A percentile compares a stretch with the other conserved stretches of the same genome.
Evolutionary conservation across 2,888 invertebrate genomes (phyloP).

Genomic region (Eurois occulta): DNA sequence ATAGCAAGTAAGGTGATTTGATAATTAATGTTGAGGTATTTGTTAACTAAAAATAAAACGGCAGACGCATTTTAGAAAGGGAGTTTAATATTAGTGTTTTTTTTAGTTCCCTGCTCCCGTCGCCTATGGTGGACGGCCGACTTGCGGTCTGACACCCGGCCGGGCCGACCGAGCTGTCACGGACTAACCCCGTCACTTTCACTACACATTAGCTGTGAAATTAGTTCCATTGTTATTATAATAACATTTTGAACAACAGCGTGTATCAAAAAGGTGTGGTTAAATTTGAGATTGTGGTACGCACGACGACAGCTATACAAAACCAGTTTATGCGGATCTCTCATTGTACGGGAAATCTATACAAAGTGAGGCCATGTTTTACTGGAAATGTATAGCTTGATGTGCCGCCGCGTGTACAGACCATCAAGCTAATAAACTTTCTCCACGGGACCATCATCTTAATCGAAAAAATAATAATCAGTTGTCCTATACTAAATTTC

Average conservation of each 20-base stretch:
- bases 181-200: conserved; percentile 63
- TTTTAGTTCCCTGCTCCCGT: conserved; percentile 85
- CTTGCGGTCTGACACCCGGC: conserved; percentile 82
- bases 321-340: too few species aligned
- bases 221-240: conserved; percentile 55
- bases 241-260: conserved; percentile 23
- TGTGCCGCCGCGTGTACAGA: background rate
- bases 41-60: conserved; percentile 23
- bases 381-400: too few species aligned
- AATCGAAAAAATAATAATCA: background rate
- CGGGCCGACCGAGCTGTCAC: conserved; percentile 59
- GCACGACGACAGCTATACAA: too few species aligned
- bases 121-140: conserved; percentile 81
- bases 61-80: conserved; percentile 28
- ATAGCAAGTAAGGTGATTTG: conserved; percentile 23
- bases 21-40: conserved; percentile 29
- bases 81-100: conserved; percentile 63
- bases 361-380: too few species aligned
- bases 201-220: conserved; percentile 69
- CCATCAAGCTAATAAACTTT: background rate
- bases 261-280: background rate
- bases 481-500: background rate
- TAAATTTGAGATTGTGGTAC: too few species aligned
- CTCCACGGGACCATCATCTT: background rate
- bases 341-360: too few species aligned